Evolutionary conservation across 2,797 vertebrate species (phyloP).

Genomic region (Ceryle rudis): DNA sequence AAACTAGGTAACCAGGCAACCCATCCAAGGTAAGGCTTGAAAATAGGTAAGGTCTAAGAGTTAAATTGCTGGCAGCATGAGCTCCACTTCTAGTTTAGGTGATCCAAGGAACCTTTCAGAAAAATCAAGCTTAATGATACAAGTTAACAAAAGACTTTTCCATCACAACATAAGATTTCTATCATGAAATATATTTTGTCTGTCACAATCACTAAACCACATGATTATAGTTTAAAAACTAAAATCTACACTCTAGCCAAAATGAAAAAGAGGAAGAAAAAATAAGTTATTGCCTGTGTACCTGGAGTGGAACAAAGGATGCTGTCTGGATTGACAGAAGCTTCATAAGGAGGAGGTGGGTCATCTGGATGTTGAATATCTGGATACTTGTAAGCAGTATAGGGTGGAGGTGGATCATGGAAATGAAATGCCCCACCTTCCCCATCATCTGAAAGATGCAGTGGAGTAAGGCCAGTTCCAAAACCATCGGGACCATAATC

Average conservation of each 20-base stretch:
- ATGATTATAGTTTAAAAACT: not conserved
- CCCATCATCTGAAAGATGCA: constrained; percentile 96
- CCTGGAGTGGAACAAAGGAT: constrained; percentile 91
- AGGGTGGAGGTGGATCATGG: constrained; percentile 95
- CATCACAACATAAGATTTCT: not conserved
- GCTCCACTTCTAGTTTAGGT: not conserved
- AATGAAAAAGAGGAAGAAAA: not conserved
- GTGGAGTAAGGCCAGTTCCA: constrained; percentile 94
- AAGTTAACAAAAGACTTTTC: not conserved
- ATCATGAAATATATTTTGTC: not conserved
- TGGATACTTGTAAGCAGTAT: constrained; percentile 96
- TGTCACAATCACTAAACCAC: not conserved
- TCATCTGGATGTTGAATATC: constrained; percentile 95
- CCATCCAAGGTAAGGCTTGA: not conserved
- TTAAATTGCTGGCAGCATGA: not conserved
- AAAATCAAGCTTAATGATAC: not conserved
- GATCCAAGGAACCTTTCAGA: not conserved
- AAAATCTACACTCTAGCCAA: not conserved
- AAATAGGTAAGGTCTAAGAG: not conserved
- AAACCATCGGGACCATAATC: constrained; percentile 95
- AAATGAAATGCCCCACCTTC: constrained; percentile 98
- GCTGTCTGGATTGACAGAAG: constrained; percentile 92
- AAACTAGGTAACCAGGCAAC: not conserved
- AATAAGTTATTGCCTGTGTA: constrained; percentile 39
- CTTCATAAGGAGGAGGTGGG: constrained; percentile 96